Conservation (phyloP, 1,140 invertebrate species). For the Rhopalosiphum padi region DNA sequence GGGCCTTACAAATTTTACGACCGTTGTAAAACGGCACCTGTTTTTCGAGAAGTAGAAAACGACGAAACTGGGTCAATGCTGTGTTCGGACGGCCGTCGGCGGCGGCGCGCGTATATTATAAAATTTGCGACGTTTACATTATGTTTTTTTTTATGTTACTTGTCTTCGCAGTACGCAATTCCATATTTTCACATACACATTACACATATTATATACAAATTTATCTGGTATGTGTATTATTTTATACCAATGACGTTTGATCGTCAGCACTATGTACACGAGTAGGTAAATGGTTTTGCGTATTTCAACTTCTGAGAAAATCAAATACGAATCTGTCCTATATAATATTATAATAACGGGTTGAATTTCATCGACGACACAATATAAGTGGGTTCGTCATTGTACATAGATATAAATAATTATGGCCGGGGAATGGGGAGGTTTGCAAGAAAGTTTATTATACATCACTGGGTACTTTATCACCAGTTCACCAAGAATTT, state of each 20-base stretch:
- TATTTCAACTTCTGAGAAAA: background rate
- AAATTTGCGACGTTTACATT: slow-evolving; percentile 10
- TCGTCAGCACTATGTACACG: no score
- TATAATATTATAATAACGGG: background rate
- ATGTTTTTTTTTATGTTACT: slow-evolving; percentile 1
- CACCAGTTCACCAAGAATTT: background rate
- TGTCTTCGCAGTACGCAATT: background rate
- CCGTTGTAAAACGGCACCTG: slow-evolving; percentile 40
- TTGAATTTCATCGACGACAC: background rate
- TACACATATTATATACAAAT: background rate
- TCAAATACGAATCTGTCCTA: background rate
- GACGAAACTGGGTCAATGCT: slow-evolving; percentile 32
- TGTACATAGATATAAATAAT: background rate
- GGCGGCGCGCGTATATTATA: background rate
- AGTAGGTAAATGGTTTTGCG: no score
- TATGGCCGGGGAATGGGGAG: background rate
- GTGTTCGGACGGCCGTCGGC: background rate
- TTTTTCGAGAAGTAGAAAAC: slow-evolving; percentile 29
- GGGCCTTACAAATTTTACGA: slow-evolving; percentile 23
- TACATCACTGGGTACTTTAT: background rate
- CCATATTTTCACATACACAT: background rate
- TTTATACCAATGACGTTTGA: no score
- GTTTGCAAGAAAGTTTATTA: background rate
- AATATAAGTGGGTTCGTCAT: background rate
- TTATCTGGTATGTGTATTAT: background rate